These are phyloP conservation scores for Yponomeuta plumbellus DNA, from an alignment of 2,888 invertebrate species.

Conservation along the genomic window DNA sequence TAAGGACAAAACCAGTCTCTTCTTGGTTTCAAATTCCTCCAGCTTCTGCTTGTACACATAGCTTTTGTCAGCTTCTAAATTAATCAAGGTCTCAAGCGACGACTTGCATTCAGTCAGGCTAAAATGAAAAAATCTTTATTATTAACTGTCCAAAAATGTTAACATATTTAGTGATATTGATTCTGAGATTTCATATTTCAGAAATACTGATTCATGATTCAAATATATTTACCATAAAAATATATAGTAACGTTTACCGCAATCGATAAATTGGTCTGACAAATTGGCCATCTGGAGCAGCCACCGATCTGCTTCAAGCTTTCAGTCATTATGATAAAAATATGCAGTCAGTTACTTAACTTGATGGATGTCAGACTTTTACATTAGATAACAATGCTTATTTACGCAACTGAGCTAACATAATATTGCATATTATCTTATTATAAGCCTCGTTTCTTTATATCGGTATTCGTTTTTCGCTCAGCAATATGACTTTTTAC, in stretches of 20 bases:
- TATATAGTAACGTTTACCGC: neutral
- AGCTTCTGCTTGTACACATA: neutral
- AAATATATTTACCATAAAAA: neutral
- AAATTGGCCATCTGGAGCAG: neutral
- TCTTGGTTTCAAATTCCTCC: neutral
- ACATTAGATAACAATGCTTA: neutral
- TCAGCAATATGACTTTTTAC: neutral
- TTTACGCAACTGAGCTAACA: neutral
- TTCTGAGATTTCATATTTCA: neutral
- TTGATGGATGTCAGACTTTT: neutral
- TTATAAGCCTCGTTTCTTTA: neutral
- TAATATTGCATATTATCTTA: neutral
- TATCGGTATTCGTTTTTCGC: neutral
- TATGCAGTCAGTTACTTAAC: neutral
- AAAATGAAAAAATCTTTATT: conserved; percentile 1
- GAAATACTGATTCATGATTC: neutral
- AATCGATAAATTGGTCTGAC: neutral
- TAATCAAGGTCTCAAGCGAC: neutral
- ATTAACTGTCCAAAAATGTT: neutral
- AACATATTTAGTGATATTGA: neutral
- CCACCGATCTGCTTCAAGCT: neutral
- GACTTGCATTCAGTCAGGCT: neutral
- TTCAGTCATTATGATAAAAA: neutral
- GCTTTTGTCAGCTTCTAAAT: neutral
- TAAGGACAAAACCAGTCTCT: neutral